phyloP scores from a whole-genome alignment of 2,797 vertebrate species.

The Aselliscus stoliczkanus region DNA sequence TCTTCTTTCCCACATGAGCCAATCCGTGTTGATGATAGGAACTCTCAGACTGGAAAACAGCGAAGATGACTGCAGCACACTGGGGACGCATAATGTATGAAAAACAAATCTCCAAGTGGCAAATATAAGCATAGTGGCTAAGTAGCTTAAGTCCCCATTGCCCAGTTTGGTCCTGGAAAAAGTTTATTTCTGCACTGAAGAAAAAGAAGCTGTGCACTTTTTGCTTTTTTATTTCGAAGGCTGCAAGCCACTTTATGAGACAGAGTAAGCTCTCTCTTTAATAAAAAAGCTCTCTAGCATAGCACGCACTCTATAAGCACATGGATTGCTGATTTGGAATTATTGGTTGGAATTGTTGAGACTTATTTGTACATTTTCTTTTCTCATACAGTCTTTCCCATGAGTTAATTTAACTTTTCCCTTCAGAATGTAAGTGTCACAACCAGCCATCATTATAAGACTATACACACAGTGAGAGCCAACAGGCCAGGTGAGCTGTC shows the following conservation, averaged over 20 bases:
- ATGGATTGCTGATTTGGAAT: not conserved
- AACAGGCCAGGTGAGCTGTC: no score
- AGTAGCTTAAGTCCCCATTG: not conserved
- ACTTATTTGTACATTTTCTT: not conserved
- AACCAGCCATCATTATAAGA: not conserved
- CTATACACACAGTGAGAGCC: not conserved
- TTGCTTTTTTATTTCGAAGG: not conserved
- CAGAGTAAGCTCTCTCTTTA: not conserved
- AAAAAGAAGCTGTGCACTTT: not conserved
- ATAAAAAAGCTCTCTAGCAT: not conserved
- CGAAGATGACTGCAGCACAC: not conserved
- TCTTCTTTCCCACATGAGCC: not conserved
- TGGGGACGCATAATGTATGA: not conserved
- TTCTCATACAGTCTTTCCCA: not conserved
- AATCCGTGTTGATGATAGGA: not conserved
- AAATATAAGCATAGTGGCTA: not conserved
- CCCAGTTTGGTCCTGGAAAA: not conserved
- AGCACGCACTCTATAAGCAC: not conserved
- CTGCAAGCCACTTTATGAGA: not conserved
- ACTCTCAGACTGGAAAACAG: not conserved
- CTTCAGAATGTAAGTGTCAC: not conserved
- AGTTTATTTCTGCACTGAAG: not conserved
- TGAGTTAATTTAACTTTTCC: not conserved
- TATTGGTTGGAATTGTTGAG: not conserved
- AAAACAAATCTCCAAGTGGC: not conserved